Evolutionary conservation across 1,140 invertebrate genomes (phyloP).

Genomic region (Panagrolaimus sp.): DNA sequence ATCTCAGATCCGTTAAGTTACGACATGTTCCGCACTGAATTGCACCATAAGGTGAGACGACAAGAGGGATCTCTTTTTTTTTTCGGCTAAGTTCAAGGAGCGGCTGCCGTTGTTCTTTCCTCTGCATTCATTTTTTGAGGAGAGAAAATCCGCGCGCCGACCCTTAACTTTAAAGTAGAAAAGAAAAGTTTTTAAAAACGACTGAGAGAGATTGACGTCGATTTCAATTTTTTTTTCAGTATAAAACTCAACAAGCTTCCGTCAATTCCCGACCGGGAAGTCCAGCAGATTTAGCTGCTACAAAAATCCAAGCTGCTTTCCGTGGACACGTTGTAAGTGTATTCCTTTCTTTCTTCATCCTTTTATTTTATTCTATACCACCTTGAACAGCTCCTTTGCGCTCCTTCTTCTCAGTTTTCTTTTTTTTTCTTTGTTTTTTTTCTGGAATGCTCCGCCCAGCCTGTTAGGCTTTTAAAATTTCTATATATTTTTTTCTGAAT

Average conservation of each 20-base stretch:
- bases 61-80: neutral
- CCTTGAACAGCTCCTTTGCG: neutral
- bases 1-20: conserved; percentile 34
- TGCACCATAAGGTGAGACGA: conserved; percentile 38
- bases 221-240: conserved; percentile 15
- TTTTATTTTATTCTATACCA: neutral
- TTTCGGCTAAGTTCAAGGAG: too few relatives aligned
- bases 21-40: conserved; percentile 35
- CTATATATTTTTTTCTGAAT: neutral
- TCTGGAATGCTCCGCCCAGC: neutral
- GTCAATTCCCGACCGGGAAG: conserved; percentile 19
- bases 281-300: conserved; percentile 49
- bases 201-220: neutral
- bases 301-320: conserved; percentile 57
- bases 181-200: conserved; percentile 6
- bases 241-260: conserved; percentile 12
- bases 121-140: too few relatives aligned
- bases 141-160: neutral
- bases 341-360: neutral
- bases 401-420: neutral
- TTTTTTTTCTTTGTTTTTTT: neutral
- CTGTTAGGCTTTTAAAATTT: neutral
- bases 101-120: too few relatives aligned
- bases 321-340: conserved; percentile 40
- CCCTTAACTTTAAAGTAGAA: conserved; percentile 15